Evolutionary conservation across 2,888 invertebrate genomes (phyloP).

Genomic region (Ennomos erosarius): DNA sequence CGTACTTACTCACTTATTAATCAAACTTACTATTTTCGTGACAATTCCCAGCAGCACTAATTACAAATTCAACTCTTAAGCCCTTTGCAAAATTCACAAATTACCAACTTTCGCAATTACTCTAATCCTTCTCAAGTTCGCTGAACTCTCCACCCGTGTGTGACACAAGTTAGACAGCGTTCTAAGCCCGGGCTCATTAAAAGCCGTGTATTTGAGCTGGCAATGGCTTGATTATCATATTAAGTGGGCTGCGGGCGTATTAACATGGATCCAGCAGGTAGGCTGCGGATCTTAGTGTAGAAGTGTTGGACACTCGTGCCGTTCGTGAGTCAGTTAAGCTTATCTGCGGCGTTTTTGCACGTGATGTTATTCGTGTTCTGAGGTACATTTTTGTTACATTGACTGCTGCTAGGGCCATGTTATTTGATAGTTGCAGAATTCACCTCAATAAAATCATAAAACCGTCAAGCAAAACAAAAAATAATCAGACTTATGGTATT

Average conservation of each 20-base stretch:
- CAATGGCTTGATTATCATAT: constrained; percentile 75
- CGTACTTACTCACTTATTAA: no score
- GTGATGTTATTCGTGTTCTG: constrained; percentile 8
- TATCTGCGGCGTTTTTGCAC: constrained; percentile 12
- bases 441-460: no score
- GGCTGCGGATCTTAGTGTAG: constrained; percentile 31
- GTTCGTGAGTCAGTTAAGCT: constrained; percentile 20
- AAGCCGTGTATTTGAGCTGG: constrained; percentile 62
- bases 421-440: no score
- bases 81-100: constrained; percentile 13
- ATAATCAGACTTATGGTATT: no score
- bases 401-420: no score
- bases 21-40: no score
- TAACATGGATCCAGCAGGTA: constrained; percentile 53
- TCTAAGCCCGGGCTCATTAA: constrained; percentile 55
- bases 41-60: not conserved
- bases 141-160: constrained; percentile 25
- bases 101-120: constrained; percentile 26
- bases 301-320: constrained; percentile 18
- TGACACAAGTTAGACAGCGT: constrained; percentile 26
- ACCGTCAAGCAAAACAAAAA: no score
- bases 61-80: constrained; percentile 17
- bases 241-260: constrained; percentile 62
- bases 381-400: no score
- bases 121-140: constrained; percentile 17